These are phyloP conservation scores for Stichopus chloronotus DNA, from an alignment of 35 echinoderm and acorn worm species.

Conservation along the genomic window DNA sequence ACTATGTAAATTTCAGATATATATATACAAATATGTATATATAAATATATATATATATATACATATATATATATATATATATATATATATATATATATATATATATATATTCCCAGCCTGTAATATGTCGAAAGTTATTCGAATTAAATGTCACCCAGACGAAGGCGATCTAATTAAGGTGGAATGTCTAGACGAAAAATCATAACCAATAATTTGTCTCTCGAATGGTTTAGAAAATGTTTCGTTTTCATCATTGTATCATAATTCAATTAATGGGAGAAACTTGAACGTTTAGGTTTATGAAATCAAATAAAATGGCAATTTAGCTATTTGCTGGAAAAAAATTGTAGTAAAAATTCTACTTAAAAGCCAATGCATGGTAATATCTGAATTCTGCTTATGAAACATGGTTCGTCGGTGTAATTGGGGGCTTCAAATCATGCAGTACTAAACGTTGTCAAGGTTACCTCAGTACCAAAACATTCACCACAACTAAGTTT, in stretches of 20 bases:
- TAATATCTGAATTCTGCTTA: neutral
- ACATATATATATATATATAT: too few species aligned
- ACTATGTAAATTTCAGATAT: too few species aligned
- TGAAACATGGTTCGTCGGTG: neutral
- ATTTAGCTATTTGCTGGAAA: neutral
- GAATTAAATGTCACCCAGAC: neutral
- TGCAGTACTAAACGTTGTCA: neutral
- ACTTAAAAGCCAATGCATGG: neutral
- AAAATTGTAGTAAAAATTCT: neutral
- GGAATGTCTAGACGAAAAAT: neutral
- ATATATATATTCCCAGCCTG: too few species aligned
- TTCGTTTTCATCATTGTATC: neutral
- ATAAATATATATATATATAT: too few species aligned
- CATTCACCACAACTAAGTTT: neutral
- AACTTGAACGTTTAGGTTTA: neutral
- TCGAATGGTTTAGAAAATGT: neutral
- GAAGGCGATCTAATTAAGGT: neutral
- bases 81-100: too few species aligned
- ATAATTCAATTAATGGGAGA: constrained; percentile 6
- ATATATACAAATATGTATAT: too few species aligned
- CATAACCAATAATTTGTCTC: neutral
- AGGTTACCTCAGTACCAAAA: neutral
- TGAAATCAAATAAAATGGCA: constrained; percentile 16
- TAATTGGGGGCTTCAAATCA: neutral
- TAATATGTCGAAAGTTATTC: neutral